These are phyloP conservation scores for Lethrus apterus DNA, from an alignment of 1,140 invertebrate genomes.

Conservation along the genomic window DNA sequence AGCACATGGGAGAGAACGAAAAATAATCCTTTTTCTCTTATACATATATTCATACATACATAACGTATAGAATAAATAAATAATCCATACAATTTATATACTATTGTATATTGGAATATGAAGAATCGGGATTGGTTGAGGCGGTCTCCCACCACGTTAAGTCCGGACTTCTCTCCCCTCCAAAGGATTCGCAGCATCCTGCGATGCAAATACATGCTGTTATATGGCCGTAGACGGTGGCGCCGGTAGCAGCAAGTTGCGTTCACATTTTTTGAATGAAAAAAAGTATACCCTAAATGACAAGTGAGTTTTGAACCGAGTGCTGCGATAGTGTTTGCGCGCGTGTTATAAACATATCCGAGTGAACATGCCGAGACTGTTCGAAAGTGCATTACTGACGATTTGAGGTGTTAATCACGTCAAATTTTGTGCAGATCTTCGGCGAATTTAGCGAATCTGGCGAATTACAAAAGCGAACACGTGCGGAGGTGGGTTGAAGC, in stretches of 20 bases:
- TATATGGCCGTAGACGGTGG: conserved; percentile 34
- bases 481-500: conserved; percentile 41
- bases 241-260: conserved; percentile 27
- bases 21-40: conserved; percentile 39
- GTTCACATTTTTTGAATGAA: too few relatives aligned
- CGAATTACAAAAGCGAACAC: conserved; percentile 40
- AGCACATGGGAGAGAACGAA: conserved; percentile 20
- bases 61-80: conserved; percentile 44
- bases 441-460: conserved; percentile 36
- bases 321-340: too few relatives aligned
- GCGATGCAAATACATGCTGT: conserved; percentile 35
- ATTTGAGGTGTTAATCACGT: not conserved
- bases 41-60: conserved; percentile 43
- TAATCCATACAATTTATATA: conserved; percentile 45
- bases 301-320: too few relatives aligned
- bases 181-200: conserved; percentile 28
- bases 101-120: conserved; percentile 40
- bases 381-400: not conserved
- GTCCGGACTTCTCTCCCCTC: conserved; percentile 34
- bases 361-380: too few relatives aligned
- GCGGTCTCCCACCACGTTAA: conserved; percentile 29
- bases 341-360: too few relatives aligned
- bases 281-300: too few relatives aligned
- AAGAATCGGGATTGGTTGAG: conserved; percentile 29
- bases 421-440: not conserved